Base-by-base conservation (phyloP, 2,888 invertebrate species). In the Lepetodrilus schrolli region DNA sequence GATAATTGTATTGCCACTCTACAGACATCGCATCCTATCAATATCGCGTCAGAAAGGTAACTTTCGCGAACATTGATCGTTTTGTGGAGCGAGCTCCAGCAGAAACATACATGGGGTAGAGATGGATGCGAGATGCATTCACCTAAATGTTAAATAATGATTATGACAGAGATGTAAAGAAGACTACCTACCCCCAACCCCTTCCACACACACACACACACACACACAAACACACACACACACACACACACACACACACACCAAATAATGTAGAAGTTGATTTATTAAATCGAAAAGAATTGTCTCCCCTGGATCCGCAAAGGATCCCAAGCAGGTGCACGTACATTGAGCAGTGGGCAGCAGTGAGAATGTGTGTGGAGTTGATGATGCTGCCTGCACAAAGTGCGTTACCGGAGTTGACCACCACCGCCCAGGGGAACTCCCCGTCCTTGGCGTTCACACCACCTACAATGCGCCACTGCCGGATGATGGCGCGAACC, bases 311-410 rank as follows among this genome's bases (percentile, higher is more conserved):
- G n/a, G n/a, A n/a, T n/a, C n/a, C n/a, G n/a, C n/a, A n/a, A n/a
- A n/a, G 1, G 23, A 7, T 13, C 43, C 66, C 37, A 5, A 21
- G 17, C 38, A 58, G 34, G 17, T 4, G 10, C 4, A 43, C 13
- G 43, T 48, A 72, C 72, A 17, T 48, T 10, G 47, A 20, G 21
- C 72, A 72, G 47, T 72, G 72, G n/a, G 65, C 72, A 3, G 72
- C 72, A 21, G 72, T 66, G 21, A 72, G 48, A 8, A 72, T 48
- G 48, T 72, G 72, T 13, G 72, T 72, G 30, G 65, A 43, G 36
- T 72, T 58, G 30, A 72, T 66, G 23, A 72, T 72, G n/a, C 58
- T 65, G 43, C 72, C 72, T 3, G 38, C 72, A 47, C 72, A 72
- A 3, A 72, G 30, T n/a, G 23, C 65, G 8, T 36, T 66, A 21